These are phyloP conservation scores for Crossocerus cetratus DNA, from an alignment of 2,888 invertebrate species.

Conservation along the genomic window DNA sequence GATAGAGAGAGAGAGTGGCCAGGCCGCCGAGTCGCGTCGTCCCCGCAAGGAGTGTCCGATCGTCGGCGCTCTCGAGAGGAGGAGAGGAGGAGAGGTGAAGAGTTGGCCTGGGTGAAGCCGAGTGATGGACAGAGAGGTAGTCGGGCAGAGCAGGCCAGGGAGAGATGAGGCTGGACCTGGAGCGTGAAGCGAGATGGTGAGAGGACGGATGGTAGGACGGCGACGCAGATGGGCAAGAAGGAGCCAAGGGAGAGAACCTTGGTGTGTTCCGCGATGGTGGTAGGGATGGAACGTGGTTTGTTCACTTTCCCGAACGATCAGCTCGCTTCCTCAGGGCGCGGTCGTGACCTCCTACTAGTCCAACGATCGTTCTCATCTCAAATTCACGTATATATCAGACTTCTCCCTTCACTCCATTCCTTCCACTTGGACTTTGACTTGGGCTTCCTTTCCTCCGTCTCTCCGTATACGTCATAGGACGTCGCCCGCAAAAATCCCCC, in stretches of 20 bases:
- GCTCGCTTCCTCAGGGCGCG: slow-evolving; percentile 74
- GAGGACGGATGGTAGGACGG: slow-evolving; percentile 55
- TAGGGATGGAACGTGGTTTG: slow-evolving; percentile 77
- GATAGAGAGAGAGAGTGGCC: not conserved
- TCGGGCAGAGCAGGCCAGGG: too few relatives aligned
- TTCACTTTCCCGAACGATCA: slow-evolving; percentile 75
- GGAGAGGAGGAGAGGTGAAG: slow-evolving; percentile 25
- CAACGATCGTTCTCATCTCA: slow-evolving; percentile 51
- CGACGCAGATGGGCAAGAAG: slow-evolving; percentile 49
- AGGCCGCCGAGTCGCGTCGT: not conserved
- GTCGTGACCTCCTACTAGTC: slow-evolving; percentile 69
- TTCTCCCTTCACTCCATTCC: slow-evolving; percentile 8
- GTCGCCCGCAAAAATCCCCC: too few relatives aligned
- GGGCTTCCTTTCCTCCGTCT: too few relatives aligned
- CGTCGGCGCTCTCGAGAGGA: slow-evolving; percentile 5
- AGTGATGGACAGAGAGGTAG: slow-evolving; percentile 30
- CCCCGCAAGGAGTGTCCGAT: too few relatives aligned
- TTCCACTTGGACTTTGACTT: slow-evolving; percentile 8
- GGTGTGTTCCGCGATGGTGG: slow-evolving; percentile 62
- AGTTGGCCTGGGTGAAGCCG: slow-evolving; percentile 21
- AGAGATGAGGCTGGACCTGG: slow-evolving; percentile 8
- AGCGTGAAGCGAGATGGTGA: slow-evolving; percentile 47
- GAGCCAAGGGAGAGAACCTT: slow-evolving; percentile 59
- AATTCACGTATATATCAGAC: slow-evolving; percentile 40
- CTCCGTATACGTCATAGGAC: too few relatives aligned